Evolutionary conservation across 2,797 vertebrate species (phyloP).

Genomic region (Microcaecilia unicolor): DNA sequence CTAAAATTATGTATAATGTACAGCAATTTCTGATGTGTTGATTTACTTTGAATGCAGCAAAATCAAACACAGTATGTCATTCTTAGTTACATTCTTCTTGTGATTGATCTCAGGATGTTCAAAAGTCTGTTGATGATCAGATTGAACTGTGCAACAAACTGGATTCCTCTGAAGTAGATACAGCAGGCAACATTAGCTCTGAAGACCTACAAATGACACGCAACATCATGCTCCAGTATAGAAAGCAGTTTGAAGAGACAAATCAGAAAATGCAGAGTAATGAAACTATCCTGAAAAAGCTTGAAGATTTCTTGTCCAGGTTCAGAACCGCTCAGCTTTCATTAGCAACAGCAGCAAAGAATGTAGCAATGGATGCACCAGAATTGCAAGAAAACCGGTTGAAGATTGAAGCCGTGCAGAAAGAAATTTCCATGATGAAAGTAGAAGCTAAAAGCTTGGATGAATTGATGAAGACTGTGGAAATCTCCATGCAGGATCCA

Average conservation of each 20-base stretch:
- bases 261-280: constrained; percentile 59
- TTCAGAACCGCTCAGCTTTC: constrained; percentile 58
- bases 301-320: constrained; percentile 75
- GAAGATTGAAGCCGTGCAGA: constrained; percentile 39
- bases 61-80: not conserved
- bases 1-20: too few relatives aligned
- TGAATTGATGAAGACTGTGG: constrained; percentile 52
- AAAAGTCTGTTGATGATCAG: constrained; percentile 45
- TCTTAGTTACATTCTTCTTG: not conserved
- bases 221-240: constrained; percentile 59
- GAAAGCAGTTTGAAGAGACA: constrained; percentile 64
- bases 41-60: not conserved
- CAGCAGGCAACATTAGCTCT: constrained; percentile 51
- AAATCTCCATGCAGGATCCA: constrained; percentile 57
- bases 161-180: constrained; percentile 36
- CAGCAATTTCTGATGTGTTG: too few relatives aligned
- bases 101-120: constrained; percentile 36
- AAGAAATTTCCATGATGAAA: constrained; percentile 56
- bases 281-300: constrained; percentile 58
- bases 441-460: constrained; percentile 74
- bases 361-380: constrained; percentile 25
- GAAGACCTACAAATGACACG: constrained; percentile 57
- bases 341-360: constrained; percentile 26
- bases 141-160: constrained; percentile 58
- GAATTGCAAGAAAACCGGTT: constrained; percentile 34